Percentiles rank a stretch among this genome's conserved stretches.
phyloP scores from a whole-genome alignment of 2,888 invertebrate genomes.

The Drosophila borborema region DNA sequence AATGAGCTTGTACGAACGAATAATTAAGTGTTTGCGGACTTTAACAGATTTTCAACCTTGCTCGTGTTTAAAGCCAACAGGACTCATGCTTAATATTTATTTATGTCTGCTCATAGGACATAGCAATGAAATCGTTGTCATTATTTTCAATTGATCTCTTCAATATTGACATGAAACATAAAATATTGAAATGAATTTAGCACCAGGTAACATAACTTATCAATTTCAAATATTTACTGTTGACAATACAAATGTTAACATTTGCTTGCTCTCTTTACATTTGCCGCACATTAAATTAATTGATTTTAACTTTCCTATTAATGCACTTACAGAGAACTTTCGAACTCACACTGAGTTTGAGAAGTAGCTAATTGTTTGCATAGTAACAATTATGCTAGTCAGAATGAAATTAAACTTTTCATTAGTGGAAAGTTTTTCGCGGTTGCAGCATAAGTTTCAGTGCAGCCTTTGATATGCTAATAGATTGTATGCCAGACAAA shows the following conservation, averaged over 20 bases:
- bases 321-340: neutral
- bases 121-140: neutral
- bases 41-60: neutral
- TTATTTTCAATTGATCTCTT: neutral
- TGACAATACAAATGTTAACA: neutral
- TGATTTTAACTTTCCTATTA: neutral
- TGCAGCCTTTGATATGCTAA: slow-evolving; percentile 14
- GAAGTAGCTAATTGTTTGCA: slow-evolving; percentile 1
- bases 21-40: slow-evolving; percentile 11
- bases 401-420: slow-evolving; percentile 1
- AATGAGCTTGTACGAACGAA: neutral
- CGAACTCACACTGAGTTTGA: neutral
- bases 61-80: neutral
- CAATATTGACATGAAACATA: neutral
- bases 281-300: slow-evolving; percentile 2
- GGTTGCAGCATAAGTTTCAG: neutral
- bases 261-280: neutral
- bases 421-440: neutral
- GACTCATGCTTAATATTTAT: neutral
- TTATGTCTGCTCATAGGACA: neutral
- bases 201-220: neutral
- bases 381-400: neutral
- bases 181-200: neutral
- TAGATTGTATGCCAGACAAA: neutral
- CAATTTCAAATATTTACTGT: neutral